Evolutionary conservation across 2,113 vertebrate species (phyloP), one percentile per base, ranked within the genome.

Genomic region (Isichthys henryi): DNA sequence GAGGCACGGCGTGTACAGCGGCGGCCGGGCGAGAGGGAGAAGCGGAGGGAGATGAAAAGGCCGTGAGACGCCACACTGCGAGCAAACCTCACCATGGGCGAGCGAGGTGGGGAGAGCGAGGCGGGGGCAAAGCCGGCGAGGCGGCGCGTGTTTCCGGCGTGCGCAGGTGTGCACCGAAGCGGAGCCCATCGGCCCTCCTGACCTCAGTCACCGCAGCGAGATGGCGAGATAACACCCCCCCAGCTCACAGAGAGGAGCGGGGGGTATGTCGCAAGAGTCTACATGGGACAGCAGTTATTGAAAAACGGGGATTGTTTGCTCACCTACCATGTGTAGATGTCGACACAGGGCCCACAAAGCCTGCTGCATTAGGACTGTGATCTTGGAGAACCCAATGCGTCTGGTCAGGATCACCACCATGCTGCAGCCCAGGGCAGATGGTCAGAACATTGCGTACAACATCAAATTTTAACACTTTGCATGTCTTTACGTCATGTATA

Each of bases 151-250:
- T 43, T 87, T 87, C 86, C 86, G 86, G 49, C 5, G 50, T 87
- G 27, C 31, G 31, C 86, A 87, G 86, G 86, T 87, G 86, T 53
- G 31, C 35, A 23, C 86, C 2, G 86, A 53, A 87, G 86, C 50
- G 31, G 27, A 39, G 49, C 86, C 50, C 19, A 31, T 87, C 50
- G 86, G 74, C 74, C 50, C 86, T 50, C 86, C 86, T 56, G 86
- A 87, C 86, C 86, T 56, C 49, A 56, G 15, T 58, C 86, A 87
- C 86, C 86, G 15, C 86, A 87, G 49, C 56, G 49, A 27, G 86
- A 87, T 87, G 13, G 86, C 3, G 31, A 56, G 86, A 87, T 87
- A 87, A 87, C 86, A 31, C 27, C 56, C 21, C 56, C 53, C 56
- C 56, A n/a, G 56, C 56, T 9, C 23, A 62, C 56, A 21, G 45